These are phyloP conservation scores for Carabus problematicus DNA, from an alignment of 2,888 invertebrate genomes.

Conservation along the genomic window DNA sequence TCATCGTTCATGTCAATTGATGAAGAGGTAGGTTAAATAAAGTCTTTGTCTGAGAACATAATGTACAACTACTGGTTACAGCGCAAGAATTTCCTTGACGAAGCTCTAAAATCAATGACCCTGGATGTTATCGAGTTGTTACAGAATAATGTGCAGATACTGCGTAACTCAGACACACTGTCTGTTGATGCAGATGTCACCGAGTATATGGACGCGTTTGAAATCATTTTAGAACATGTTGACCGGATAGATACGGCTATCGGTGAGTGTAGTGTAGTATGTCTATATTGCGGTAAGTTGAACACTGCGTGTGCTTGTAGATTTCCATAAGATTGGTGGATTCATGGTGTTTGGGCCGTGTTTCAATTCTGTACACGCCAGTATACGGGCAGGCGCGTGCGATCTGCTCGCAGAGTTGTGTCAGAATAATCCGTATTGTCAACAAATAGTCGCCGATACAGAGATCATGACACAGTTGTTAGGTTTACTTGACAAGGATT, in stretches of 20 bases:
- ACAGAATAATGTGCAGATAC: slow-evolving; percentile 65
- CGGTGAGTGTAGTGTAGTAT: slow-evolving; percentile 60
- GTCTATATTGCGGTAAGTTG: neutral
- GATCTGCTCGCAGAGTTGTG: slow-evolving; percentile 78
- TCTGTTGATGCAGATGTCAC: slow-evolving; percentile 63
- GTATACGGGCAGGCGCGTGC: slow-evolving; percentile 70
- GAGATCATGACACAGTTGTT: slow-evolving; percentile 71
- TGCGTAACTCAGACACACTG: slow-evolving; percentile 63
- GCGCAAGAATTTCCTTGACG: slow-evolving; percentile 74
- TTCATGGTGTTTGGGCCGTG: slow-evolving; percentile 75
- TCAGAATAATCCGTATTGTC: slow-evolving; percentile 88
- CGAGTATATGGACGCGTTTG: slow-evolving; percentile 70
- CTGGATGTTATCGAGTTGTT: slow-evolving; percentile 74
- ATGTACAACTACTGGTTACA: slow-evolving; percentile 56
- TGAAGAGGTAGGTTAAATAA: slow-evolving; percentile 63
- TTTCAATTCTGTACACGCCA: slow-evolving; percentile 67
- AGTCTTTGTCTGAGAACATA: slow-evolving; percentile 12
- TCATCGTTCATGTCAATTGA: slow-evolving; percentile 66
- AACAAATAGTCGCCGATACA: slow-evolving; percentile 71
- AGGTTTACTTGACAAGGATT: slow-evolving; percentile 63
- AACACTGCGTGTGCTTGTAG: slow-evolving; percentile 57
- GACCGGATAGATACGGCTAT: slow-evolving; percentile 82
- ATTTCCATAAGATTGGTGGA: slow-evolving; percentile 86
- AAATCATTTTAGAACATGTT: slow-evolving; percentile 70
- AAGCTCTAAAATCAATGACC: slow-evolving; percentile 74